These are phyloP conservation scores for Drosophila barbarae DNA, from an alignment of 2,888 invertebrate species.

Conservation along the genomic window DNA sequence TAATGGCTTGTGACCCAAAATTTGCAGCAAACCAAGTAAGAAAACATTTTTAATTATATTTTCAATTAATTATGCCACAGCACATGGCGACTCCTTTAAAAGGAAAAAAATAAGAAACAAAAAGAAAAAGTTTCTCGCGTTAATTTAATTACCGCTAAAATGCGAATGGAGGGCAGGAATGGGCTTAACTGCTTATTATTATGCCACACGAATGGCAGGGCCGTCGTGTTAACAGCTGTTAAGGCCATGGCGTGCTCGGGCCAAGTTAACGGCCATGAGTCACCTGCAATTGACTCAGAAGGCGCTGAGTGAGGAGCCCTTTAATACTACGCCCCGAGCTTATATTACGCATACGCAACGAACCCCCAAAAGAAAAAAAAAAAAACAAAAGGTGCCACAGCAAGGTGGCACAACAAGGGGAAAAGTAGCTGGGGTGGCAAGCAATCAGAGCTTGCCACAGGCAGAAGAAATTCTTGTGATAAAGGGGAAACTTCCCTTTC, in stretches of 20 bases:
- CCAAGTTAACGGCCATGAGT: slow-evolving; percentile 61
- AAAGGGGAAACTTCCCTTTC: slow-evolving; percentile 26
- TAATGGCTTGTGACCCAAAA: slow-evolving; percentile 46
- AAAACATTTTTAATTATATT: slow-evolving; percentile 66
- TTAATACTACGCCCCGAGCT: slow-evolving; percentile 18
- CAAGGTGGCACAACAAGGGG: slow-evolving; percentile 26
- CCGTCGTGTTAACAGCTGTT: slow-evolving; percentile 50
- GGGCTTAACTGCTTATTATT: slow-evolving; percentile 60
- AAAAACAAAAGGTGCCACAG: too few species aligned
- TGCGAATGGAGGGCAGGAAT: slow-evolving; percentile 32
- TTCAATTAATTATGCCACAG: slow-evolving; percentile 72
- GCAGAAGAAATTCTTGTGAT: slow-evolving; percentile 25
- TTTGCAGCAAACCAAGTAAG: slow-evolving; percentile 25
- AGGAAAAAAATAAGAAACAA: slow-evolving; percentile 7
- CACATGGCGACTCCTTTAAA: slow-evolving; percentile 47
- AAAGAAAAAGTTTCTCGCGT: slow-evolving; percentile 47
- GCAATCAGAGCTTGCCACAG: slow-evolving; percentile 64
- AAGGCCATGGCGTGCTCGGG: slow-evolving; percentile 58
- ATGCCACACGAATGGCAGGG: slow-evolving; percentile 65
- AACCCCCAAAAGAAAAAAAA: slow-evolving; percentile 15
- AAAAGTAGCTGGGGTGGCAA: slow-evolving; percentile 36
- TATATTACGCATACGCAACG: slow-evolving; percentile 66
- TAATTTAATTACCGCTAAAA: slow-evolving; percentile 67
- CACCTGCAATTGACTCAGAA: slow-evolving; percentile 69
- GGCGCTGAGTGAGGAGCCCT: slow-evolving; percentile 43